A percentile compares a stretch with the other conserved stretches of the same genome.
Conservation (phyloP, 2,888 invertebrate genomes). For the Gerosis bhagava region DNA sequence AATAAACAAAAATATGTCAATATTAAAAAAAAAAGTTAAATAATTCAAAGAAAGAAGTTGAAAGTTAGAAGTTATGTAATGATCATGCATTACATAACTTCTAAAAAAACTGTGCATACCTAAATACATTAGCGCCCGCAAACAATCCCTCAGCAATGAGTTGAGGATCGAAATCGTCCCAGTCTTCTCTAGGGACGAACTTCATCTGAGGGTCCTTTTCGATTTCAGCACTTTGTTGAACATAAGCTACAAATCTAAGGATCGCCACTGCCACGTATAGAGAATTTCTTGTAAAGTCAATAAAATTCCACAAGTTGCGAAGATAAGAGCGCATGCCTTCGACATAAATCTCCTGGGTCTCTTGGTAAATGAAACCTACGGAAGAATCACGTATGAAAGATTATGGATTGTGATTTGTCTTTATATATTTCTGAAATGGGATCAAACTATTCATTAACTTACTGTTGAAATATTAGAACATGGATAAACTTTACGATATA, state of each 20-base stretch:
- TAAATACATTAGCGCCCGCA: constrained; percentile 97
- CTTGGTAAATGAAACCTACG: constrained; percentile 96
- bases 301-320: constrained; percentile 97
- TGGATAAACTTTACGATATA: too few species aligned
- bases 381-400: too few species aligned
- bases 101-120: constrained; percentile 71
- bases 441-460: too few species aligned
- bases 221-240: constrained; percentile 89
- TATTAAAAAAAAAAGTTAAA: too few species aligned
- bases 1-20: too few species aligned
- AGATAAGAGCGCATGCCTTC: constrained; percentile 94
- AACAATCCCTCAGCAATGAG: constrained; percentile 96
- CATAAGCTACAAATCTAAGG: constrained; percentile 87
- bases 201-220: constrained; percentile 85
- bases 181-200: constrained; percentile 91
- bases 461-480: too few species aligned
- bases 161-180: constrained; percentile 97
- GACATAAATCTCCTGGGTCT: constrained; percentile 94
- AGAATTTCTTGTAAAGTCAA: constrained; percentile 95
- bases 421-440: too few species aligned
- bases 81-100: too few species aligned
- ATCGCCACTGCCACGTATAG: constrained; percentile 90
- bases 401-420: too few species aligned
- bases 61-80: too few species aligned
- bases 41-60: too few species aligned